phyloP scores from a whole-genome alignment of 2,113 vertebrate genomes.

The Leucopsar rothschildi region DNA sequence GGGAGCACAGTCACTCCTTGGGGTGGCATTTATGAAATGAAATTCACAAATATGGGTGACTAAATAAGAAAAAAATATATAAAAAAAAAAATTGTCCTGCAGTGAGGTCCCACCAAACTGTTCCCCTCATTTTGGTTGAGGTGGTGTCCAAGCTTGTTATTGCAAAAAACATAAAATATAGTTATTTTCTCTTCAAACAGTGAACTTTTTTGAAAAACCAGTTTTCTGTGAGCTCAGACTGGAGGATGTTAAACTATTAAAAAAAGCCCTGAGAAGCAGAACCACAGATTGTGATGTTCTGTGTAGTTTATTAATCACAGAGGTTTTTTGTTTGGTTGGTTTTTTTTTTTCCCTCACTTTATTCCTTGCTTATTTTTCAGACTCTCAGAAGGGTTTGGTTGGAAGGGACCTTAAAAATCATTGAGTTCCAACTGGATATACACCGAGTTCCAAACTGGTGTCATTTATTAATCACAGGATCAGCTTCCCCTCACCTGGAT shows the following conservation, averaged over 20 bases:
- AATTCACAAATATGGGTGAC: background rate
- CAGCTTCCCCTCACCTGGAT: background rate
- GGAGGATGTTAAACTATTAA: background rate
- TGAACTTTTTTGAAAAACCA: background rate
- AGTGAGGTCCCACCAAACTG: background rate
- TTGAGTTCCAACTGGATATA: background rate
- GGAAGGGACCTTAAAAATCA: background rate
- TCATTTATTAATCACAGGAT: background rate
- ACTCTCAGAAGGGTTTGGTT: background rate
- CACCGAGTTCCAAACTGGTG: background rate
- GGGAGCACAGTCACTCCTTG: background rate
- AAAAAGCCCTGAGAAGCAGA: background rate
- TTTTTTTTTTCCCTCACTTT: background rate
- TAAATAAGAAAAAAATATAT: background rate
- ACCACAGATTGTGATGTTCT: background rate
- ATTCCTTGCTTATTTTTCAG: background rate
- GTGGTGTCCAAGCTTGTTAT: accelerated
- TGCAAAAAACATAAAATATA: accelerated
- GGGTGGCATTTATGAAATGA: background rate
- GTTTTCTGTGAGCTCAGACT: background rate
- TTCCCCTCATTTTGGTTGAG: accelerated
- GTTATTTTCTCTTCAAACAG: background rate
- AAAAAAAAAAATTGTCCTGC: background rate
- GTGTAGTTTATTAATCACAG: background rate
- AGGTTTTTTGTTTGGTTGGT: accelerated